Conservation (phyloP, 2,888 invertebrate genomes). For the Melinaea menophilus region DNA sequence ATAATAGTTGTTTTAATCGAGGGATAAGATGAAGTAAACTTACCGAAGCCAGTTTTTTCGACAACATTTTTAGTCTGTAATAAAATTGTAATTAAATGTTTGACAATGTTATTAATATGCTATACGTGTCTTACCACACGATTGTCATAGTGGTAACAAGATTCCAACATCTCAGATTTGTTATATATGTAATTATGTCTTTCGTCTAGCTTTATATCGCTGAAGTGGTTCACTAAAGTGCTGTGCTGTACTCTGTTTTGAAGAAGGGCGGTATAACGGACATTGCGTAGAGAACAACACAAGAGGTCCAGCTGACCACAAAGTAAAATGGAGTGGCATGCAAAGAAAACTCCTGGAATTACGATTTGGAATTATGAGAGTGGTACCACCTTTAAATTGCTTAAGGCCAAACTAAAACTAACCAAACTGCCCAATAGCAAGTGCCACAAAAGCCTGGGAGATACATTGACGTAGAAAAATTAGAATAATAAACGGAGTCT, state of each 20-base stretch:
- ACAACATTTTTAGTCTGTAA: conserved; percentile 38
- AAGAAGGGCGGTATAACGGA: conserved; percentile 57
- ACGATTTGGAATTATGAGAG: neutral
- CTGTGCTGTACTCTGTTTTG: conserved; percentile 45
- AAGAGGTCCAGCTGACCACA: conserved; percentile 68
- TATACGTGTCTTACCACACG: conserved; percentile 39
- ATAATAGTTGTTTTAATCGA: too few species aligned
- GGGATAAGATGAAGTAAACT: conserved; percentile 8
- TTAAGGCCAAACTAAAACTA: conserved; percentile 9
- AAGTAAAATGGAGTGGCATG: conserved; percentile 58
- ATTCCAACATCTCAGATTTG: conserved; percentile 45
- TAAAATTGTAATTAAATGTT: conserved; percentile 9
- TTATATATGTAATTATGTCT: conserved; percentile 55
- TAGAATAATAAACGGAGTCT: conserved; percentile 40
- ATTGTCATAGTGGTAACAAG: conserved; percentile 54
- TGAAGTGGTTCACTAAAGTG: conserved; percentile 35
- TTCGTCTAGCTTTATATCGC: conserved; percentile 50
- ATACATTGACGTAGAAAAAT: conserved; percentile 51
- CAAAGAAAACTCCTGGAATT: conserved; percentile 61
- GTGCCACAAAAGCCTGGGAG: conserved; percentile 57
- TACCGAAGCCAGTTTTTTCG: conserved; percentile 43
- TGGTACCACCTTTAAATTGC: neutral
- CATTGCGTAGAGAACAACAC: conserved; percentile 64
- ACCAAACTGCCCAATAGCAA: conserved; percentile 67
- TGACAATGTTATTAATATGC: neutral